A percentile compares a stretch with the other conserved stretches of the same genome.
These are phyloP conservation scores for Crambe crambe DNA, from an alignment of 37 sponge, comb jelly and placozoan species.

Conservation along the genomic window DNA sequence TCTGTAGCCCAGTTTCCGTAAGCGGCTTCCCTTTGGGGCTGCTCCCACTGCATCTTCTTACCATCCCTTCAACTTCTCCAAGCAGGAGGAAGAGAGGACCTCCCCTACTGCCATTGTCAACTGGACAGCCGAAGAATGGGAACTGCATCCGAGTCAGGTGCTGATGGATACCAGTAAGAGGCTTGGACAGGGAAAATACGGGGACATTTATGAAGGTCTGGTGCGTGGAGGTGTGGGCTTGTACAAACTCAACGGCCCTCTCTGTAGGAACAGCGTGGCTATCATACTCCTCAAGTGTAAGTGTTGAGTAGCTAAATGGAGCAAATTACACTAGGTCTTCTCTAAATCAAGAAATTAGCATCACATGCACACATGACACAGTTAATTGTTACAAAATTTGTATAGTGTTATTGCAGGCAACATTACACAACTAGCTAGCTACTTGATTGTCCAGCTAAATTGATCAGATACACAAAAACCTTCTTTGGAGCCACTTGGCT, in stretches of 20 bases:
- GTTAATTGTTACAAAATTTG: too few relatives aligned
- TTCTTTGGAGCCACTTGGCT: too few relatives aligned
- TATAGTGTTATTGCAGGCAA: too few relatives aligned
- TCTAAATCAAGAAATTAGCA: too few relatives aligned
- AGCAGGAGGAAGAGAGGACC: not conserved
- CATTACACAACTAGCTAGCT: too few relatives aligned
- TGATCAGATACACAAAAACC: too few relatives aligned
- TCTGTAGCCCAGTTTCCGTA: not conserved
- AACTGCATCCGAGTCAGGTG: conserved; percentile 38
- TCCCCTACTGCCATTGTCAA: not conserved
- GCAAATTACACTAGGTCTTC: not conserved
- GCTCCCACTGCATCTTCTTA: not conserved
- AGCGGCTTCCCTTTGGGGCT: not conserved
- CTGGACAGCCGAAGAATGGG: conserved; percentile 8
- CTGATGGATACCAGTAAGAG: conserved; percentile 21
- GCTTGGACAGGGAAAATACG: conserved; percentile 64
- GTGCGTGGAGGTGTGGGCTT: conserved; percentile 10
- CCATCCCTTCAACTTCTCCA: not conserved
- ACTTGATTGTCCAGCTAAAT: too few relatives aligned
- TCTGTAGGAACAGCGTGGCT: conserved; percentile 15
- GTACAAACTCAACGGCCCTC: not conserved
- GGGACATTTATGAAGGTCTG: conserved; percentile 49
- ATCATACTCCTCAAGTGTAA: conserved; percentile 55
- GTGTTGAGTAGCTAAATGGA: not conserved
- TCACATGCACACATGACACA: too few relatives aligned